Conservation (phyloP, 2,797 vertebrate species). For the Spondyliosoma cantharus region DNA sequence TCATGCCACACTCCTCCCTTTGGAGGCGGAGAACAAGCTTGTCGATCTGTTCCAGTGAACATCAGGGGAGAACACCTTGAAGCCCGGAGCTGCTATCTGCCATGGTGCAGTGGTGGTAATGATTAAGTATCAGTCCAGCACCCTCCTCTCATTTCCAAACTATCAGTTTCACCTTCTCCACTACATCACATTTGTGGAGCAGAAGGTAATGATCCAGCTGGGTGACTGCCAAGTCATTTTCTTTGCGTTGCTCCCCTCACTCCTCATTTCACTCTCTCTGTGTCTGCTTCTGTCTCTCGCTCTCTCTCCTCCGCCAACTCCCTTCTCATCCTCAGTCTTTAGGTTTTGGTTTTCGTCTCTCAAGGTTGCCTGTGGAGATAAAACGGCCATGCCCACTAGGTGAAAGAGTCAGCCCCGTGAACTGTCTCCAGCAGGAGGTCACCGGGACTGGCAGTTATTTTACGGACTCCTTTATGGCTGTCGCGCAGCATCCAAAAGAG, state of each 20-base stretch:
- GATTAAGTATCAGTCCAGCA: conserved; percentile 80
- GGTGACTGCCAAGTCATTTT: conserved; percentile 77
- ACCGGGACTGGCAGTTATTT: conserved; percentile 60
- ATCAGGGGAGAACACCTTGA: conserved; percentile 79
- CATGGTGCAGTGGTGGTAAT: conserved; percentile 74
- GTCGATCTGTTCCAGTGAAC: conserved; percentile 78
- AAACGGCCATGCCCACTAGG: conserved; percentile 57
- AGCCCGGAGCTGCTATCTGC: conserved; percentile 75
- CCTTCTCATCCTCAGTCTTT: conserved; percentile 43
- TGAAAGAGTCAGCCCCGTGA: conserved; percentile 58
- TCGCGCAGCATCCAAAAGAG: conserved; percentile 47
- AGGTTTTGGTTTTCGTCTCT: conserved; percentile 58
- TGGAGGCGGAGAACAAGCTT: conserved; percentile 74
- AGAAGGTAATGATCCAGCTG: conserved; percentile 83
- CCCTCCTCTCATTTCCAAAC: conserved; percentile 79
- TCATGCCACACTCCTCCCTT: conserved; percentile 66
- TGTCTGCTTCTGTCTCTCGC: conserved; percentile 43
- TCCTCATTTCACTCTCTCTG: conserved; percentile 53
- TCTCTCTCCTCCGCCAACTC: conserved; percentile 36
- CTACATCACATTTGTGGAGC: conserved; percentile 78
- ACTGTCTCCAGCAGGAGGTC: conserved; percentile 66
- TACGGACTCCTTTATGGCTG: conserved; percentile 62
- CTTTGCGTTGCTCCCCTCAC: conserved; percentile 60
- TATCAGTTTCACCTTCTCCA: conserved; percentile 82
- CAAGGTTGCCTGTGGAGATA: conserved; percentile 66